Percentiles rank a stretch among this genome's conserved stretches.
Evolutionary conservation across 2,888 invertebrate genomes (phyloP).

Genomic region (Cheilosia variabilis): DNA sequence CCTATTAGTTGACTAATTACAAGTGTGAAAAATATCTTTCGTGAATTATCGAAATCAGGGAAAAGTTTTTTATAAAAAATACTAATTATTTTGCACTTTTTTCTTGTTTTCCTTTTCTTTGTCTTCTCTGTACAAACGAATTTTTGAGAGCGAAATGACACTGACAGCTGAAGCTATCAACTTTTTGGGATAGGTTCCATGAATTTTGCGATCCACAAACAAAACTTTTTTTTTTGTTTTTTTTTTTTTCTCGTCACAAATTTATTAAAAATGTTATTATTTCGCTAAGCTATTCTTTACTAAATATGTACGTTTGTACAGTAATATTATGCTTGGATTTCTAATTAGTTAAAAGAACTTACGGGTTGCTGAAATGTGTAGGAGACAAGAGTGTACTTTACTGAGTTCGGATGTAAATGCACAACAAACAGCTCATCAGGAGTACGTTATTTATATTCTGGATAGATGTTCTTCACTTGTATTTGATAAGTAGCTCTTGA

Average conservation of each 20-base stretch:
- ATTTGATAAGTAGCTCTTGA: background rate
- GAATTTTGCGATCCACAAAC: background rate
- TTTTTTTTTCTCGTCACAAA: background rate
- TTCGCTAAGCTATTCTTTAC: background rate
- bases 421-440: too few species aligned
- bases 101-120: constrained; percentile 70
- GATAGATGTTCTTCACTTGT: background rate
- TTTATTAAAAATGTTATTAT: background rate
- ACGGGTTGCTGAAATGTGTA: too few species aligned
- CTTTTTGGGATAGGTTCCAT: constrained; percentile 13
- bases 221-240: background rate
- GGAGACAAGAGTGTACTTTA: too few species aligned
- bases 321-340: too few species aligned
- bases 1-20: constrained; percentile 8
- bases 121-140: constrained; percentile 67
- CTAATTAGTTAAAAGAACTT: too few species aligned
- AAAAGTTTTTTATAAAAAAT: constrained; percentile 47
- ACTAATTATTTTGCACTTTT: constrained; percentile 70
- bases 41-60: constrained; percentile 31
- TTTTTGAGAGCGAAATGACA: constrained; percentile 63
- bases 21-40: constrained; percentile 13
- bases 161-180: constrained; percentile 60
- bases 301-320: background rate
- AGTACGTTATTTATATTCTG: background rate
- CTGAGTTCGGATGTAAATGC: too few species aligned